Base-by-base conservation (phyloP, 2,797 vertebrate species). In the Argentina silus region DNA sequence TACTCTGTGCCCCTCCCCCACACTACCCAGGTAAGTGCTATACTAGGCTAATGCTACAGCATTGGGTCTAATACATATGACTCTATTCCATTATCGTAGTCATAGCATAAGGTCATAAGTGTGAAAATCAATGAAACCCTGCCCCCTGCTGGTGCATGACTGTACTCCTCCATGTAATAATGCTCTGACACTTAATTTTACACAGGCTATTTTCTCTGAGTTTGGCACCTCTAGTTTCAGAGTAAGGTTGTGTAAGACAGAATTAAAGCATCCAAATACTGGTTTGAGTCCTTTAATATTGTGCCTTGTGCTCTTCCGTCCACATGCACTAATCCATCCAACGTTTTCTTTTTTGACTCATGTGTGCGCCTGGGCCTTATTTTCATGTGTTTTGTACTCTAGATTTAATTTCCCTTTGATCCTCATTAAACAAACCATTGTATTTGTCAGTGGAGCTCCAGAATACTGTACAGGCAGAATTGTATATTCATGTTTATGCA, bases 1-100 rank as follows among this genome's bases (percentile, higher is more conserved):
- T 99, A 80, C 94, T 99, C 61, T 99, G 98, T 63, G 95, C 94
- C 0, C 95, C 97, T 2, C 98, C 98, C 1, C 93, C 93, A 61
- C 98, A 98, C 85, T 95, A 93, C 74, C 97, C 98, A 96, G 97
- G 97, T 98, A 91, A 88, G 67, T 60, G 47, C 17, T 72, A 11
- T 10, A 10, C 11, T 21, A 60, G 14, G 21, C 21, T 60, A 60
- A 60, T 2, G 11, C 14, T 53, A n/a, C n/a, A 53, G 50, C 50
- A 53, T 17, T 53, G 15, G 4, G n/a, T 6, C 53, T 19, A 56
- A 17, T n/a, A 56, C 53, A 21, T 56, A 17, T 57, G 19, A 9
- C 19, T 57, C 55, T 21, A 57, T 23, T 2, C 0, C 5, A 21
- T 6, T 57, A 57, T 57, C 55, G 9, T 57, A 57, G 21, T 57